Conservation (phyloP, 2,888 invertebrate genomes). For the Epistrophe grossulariae region DNA sequence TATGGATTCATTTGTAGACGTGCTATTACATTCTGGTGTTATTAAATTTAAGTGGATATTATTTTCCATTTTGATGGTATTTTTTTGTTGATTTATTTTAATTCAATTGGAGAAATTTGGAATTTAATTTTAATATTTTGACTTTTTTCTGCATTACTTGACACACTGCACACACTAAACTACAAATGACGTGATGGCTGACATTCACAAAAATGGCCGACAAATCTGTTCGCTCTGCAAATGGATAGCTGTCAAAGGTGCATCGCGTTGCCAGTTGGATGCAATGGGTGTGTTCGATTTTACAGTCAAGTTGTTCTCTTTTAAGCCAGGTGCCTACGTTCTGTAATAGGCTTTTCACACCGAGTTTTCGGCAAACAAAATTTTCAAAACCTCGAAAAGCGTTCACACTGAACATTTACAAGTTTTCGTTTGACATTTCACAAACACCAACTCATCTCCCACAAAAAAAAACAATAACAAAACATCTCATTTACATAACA, state of each 20-base stretch:
- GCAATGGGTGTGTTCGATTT: neutral
- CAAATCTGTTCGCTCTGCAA: constrained; percentile 39
- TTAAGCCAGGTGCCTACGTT: no score
- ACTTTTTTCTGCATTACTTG: constrained; percentile 72
- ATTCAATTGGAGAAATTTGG: constrained; percentile 64
- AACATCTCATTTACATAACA: no score
- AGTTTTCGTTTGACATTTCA: no score
- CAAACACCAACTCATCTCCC: no score
- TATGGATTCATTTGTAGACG: constrained; percentile 44
- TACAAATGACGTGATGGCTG: constrained; percentile 78
- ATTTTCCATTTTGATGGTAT: constrained; percentile 70
- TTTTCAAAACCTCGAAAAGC: no score
- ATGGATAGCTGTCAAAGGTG: constrained; percentile 57
- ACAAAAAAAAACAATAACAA: no score
- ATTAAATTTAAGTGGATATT: constrained; percentile 58
- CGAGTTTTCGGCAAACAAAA: no score
- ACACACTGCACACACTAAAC: constrained; percentile 74
- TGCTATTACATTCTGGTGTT: constrained; percentile 51
- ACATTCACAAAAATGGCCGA: constrained; percentile 78
- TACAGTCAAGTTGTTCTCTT: no score
- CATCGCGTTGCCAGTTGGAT: constrained; percentile 47
- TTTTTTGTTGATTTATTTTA: constrained; percentile 61
- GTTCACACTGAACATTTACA: no score
- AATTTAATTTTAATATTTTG: constrained; percentile 71
- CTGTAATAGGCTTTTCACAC: no score